Base-by-base conservation (phyloP, 1,140 invertebrate species). In the Megalonaias nervosa region DNA sequence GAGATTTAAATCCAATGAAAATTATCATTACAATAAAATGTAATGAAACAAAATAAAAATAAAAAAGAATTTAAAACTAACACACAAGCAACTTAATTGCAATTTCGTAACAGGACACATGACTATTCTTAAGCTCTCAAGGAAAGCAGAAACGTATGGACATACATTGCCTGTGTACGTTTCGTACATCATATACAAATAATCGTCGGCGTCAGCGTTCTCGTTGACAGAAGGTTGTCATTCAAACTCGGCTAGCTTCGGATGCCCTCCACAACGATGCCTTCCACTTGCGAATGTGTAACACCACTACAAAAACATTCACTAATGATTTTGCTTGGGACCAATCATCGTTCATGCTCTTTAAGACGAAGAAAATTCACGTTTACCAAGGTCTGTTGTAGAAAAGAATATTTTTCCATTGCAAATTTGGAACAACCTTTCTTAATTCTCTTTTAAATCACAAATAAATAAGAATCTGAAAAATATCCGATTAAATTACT, bases 111-210 rank as follows among this genome's bases (percentile, higher is more conserved):
- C 77, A n/a, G n/a, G n/a, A n/a, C n/a, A n/a, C n/a, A n/a, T n/a
- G n/a, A n/a, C n/a, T n/a, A n/a, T 81, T 6, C 87, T 88, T 17
- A 87, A 86, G 75, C 87, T 88, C 0, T 88, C 87, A 11, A 89
- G 73, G 15, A 88, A 86, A 19, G 84, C 83, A 11, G 81, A 84
- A 2, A 87, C 74, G 67, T 86, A 86, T 1, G 81, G 79, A 60
- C 79, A 80, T 13, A 89, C 26, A 72, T 88, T 89, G 13, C 84
- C 84, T 69, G 87, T 87, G 69, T 83, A 89, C n/a, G 87, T 86
- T 48, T 82, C 75, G 66, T 84, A 89, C 88, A 89, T 89, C 6
- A 83, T 87, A 26, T 84, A 71, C 31, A 86, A 70, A 67, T 85
- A 87, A 57, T 88, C 87, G 23, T 87, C 82, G 23, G 88, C 83